Evolutionary conservation across 2,113 vertebrate species (phyloP), one percentile per base, ranked within the genome.

Genomic region (Mormyrus lacerda): DNA sequence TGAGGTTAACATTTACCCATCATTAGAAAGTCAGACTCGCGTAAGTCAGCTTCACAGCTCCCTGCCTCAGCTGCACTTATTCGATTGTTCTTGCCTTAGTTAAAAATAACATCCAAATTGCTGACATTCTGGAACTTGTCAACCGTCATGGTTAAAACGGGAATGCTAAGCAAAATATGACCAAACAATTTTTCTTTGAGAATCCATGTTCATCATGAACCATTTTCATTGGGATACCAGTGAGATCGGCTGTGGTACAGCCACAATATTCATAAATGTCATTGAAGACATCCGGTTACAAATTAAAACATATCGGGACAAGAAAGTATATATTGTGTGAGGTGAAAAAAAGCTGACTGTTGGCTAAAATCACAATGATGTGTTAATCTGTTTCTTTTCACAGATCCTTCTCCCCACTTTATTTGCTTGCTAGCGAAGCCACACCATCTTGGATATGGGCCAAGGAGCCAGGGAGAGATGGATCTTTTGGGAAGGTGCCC

Each of bases 401-500:
- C 73, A 8, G 10, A 55, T 19, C 48, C 39, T 27, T 45, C 51
- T 47, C 24, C 24, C 3, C 39, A 19, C 88, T 27, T 31, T 42
- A 24, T 35, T 47, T 42, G 35, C 50, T 50, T 53, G 85, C 50
- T 53, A 31, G 48, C 0, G 13, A 11, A 87, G 85, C 31, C 35
- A 87, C 50, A 31, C 79, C 13, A 21, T 3, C 76, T 24, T 82
- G 39, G 92, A 92, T 91, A 94, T 91, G 89, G 87, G 91, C 44
- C 84, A 89, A 61, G 69, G 69, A 90, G 76, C 15, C 48, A 55
- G 87, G 73, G 89, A 69, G 79, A 44, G 48, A 45, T 45, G 27
- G 76, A 85, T 93, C 91, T 91, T 93, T 93, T 91, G 92, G 92
- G 91, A 92, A 89, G 89, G 90, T 93, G 93, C 87, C 93, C 93